Evolutionary conservation across 2,113 vertebrate genomes (phyloP).

Genomic region (Typhlomys cinereus): DNA sequence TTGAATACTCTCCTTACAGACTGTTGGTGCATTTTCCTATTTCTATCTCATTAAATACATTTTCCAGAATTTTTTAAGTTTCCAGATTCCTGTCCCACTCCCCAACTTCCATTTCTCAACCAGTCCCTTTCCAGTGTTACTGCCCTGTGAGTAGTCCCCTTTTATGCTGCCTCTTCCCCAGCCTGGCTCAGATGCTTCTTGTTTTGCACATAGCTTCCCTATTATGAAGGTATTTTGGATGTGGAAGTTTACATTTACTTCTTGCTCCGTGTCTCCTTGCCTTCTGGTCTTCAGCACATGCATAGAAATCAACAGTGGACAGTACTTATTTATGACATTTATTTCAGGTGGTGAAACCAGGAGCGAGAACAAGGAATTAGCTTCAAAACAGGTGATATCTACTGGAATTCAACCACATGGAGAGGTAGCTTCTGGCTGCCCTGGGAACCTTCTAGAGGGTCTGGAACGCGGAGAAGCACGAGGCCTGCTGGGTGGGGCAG

Average conservation of each 20-base stretch:
- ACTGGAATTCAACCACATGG: slow-evolving; percentile 61
- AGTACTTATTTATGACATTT: slow-evolving; percentile 23
- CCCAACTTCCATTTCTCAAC: background rate
- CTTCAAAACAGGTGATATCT: slow-evolving; percentile 74
- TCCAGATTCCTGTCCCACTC: background rate
- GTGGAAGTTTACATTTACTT: background rate
- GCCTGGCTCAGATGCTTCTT: background rate
- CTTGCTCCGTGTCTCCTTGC: background rate
- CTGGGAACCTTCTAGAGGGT: slow-evolving; percentile 65
- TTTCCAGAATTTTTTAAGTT: background rate
- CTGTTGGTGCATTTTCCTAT: background rate
- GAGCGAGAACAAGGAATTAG: slow-evolving; percentile 75
- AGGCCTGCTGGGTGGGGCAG: slow-evolving; percentile 67
- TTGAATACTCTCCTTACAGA: background rate
- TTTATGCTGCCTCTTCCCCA: background rate
- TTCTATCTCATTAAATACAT: background rate
- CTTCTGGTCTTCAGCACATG: too few species aligned
- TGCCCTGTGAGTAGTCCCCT: background rate
- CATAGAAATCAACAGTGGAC: background rate
- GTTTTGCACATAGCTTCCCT: background rate
- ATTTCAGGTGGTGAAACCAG: slow-evolving; percentile 77
- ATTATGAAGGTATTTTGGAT: background rate
- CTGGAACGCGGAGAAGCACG: slow-evolving; percentile 64
- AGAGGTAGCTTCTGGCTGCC: slow-evolving; percentile 70
- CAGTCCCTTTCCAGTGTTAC: background rate